These are phyloP conservation scores for Pipistrellus pipistrellus DNA, from an alignment of 2,797 vertebrate species.

Conservation along the genomic window DNA sequence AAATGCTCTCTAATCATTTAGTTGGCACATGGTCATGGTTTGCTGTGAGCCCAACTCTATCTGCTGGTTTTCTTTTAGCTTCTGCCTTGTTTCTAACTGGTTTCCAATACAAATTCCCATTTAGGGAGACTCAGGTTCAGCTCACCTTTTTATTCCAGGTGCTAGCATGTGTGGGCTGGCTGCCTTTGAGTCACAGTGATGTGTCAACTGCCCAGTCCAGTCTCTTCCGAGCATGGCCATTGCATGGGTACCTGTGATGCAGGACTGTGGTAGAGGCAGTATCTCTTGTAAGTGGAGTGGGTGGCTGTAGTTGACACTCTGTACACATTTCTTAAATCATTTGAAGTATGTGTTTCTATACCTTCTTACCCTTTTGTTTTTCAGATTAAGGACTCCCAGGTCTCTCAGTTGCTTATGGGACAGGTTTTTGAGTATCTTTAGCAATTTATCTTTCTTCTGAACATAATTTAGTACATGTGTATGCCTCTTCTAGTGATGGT, in stretches of 20 bases:
- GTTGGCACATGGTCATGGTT: conserved; percentile 39
- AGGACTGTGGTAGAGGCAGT: not conserved
- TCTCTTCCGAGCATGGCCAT: not conserved
- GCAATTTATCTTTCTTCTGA: not conserved
- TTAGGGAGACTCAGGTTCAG: not conserved
- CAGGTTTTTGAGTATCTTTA: not conserved
- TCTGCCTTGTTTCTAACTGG: conserved; percentile 32
- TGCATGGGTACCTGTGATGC: no score
- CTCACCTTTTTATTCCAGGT: not conserved
- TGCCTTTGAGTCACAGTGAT: not conserved
- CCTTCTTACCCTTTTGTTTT: not conserved
- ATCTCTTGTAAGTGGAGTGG: not conserved
- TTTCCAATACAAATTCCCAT: not conserved
- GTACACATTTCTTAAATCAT: not conserved
- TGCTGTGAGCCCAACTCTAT: not conserved
- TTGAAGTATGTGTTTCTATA: not conserved
- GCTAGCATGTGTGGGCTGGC: not conserved
- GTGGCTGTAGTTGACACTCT: not conserved
- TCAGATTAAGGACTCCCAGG: not conserved
- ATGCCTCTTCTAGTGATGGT: not conserved
- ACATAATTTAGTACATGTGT: conserved; percentile 2
- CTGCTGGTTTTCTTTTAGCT: not conserved
- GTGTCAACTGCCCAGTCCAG: not conserved
- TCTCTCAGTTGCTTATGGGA: not conserved
- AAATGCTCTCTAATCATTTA: not conserved